Evolutionary conservation across 2,113 vertebrate genomes (phyloP).

Genomic region (Typhlomys cinereus): DNA sequence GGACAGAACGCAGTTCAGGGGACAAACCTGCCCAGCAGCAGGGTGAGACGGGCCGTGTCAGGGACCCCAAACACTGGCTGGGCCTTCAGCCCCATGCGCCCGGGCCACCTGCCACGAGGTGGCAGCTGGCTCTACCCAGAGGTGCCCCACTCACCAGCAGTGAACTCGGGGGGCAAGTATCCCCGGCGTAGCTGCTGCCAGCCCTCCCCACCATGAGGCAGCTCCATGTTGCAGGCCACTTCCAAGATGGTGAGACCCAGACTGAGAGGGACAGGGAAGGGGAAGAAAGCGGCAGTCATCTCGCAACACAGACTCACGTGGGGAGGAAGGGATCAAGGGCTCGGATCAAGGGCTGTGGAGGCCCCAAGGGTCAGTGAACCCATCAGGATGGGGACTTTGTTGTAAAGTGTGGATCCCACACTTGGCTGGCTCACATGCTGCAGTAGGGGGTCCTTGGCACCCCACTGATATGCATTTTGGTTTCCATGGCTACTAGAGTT

Average conservation of each 20-base stretch:
- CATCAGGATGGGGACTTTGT: background rate
- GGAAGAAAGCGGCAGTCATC: background rate
- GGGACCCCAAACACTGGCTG: background rate
- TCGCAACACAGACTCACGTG: background rate
- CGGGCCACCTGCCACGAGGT: background rate
- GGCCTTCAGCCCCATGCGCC: background rate
- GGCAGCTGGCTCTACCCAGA: too few species aligned
- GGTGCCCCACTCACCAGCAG: constrained; percentile 84
- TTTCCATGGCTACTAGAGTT: background rate
- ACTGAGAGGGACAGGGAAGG: constrained; percentile 73
- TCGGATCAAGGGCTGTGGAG: too few species aligned
- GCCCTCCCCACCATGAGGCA: constrained; percentile 92
- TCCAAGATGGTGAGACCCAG: constrained; percentile 93
- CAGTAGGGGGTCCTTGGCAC: background rate
- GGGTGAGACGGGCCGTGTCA: background rate
- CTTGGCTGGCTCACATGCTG: too few species aligned
- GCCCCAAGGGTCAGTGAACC: background rate
- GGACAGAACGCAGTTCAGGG: constrained; percentile 86
- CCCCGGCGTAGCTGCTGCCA: constrained; percentile 94
- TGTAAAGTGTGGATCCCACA: background rate
- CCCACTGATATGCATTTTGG: background rate
- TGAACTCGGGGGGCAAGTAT: constrained; percentile 89
- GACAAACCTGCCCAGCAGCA: constrained; percentile 89
- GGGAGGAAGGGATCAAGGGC: too few species aligned
- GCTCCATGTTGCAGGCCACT: constrained; percentile 92